phyloP scores from a whole-genome alignment of 1,140 invertebrate genomes.

The Anthonomus grandis region DNA sequence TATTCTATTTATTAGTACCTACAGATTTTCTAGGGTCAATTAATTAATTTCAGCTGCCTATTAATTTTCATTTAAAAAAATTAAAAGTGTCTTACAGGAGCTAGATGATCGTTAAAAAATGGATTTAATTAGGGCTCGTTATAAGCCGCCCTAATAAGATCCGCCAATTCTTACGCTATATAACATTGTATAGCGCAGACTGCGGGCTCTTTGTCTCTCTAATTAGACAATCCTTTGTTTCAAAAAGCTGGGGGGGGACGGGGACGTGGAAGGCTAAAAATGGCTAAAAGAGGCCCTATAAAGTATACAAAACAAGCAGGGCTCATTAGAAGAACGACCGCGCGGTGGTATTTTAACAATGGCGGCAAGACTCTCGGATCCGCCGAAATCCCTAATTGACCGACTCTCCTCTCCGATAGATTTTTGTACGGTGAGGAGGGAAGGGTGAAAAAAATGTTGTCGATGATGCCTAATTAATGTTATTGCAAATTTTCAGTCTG shows the following conservation, averaged over 20 bases:
- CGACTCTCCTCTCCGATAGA: conserved; percentile 17
- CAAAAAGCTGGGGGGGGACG: too few species aligned
- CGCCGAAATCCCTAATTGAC: conserved; percentile 32
- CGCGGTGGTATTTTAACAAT: conserved; percentile 41
- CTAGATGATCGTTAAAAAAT: conserved; percentile 15
- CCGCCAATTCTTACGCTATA: conserved; percentile 41
- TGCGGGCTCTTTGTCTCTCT: conserved; percentile 35
- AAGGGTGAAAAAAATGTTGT: neutral
- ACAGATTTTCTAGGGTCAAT: too few species aligned
- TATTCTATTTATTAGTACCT: too few species aligned
- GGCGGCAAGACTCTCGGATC: conserved; percentile 32
- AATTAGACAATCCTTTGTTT: conserved; percentile 39
- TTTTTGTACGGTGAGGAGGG: too few species aligned
- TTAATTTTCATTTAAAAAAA: too few species aligned
- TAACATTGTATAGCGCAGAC: conserved; percentile 30
- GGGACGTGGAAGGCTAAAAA: conserved; percentile 36
- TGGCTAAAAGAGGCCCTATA: conserved; percentile 38
- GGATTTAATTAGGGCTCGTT: conserved; percentile 36
- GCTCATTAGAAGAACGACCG: conserved; percentile 38
- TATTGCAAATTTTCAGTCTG: too few species aligned
- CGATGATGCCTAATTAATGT: conserved; percentile 18
- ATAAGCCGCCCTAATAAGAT: too few species aligned
- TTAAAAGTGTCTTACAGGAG: conserved; percentile 2
- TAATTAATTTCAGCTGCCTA: too few species aligned
- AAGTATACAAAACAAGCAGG: conserved; percentile 38